Conservation (phyloP, 2,113 vertebrate species). For the Elgaria multicarinata region DNA sequence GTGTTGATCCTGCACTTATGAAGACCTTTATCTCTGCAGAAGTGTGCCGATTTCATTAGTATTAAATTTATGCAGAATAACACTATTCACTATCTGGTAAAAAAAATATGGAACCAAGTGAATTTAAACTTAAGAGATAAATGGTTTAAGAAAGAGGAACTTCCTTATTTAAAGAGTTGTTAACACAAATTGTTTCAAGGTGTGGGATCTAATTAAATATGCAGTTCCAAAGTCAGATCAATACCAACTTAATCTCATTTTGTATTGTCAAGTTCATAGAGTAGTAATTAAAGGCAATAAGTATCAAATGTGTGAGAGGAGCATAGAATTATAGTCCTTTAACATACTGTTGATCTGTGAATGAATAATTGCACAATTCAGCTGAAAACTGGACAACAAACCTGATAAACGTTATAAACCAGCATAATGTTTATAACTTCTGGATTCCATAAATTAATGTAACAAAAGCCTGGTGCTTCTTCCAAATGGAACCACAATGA, state of each 20-base stretch:
- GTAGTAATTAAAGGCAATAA: slow-evolving; percentile 14
- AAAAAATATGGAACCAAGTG: not conserved
- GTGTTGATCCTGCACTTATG: not conserved
- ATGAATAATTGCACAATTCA: not conserved
- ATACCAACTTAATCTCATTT: slow-evolving; percentile 15
- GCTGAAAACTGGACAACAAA: not conserved
- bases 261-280: slow-evolving; percentile 15
- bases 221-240: slow-evolving; percentile 3
- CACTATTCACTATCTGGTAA: not conserved
- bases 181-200: not conserved
- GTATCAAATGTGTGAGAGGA: not conserved
- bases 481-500: not conserved
- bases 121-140: not conserved
- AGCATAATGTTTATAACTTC: not conserved
- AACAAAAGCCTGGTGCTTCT: fast-evolving
- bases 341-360: not conserved
- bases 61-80: not conserved
- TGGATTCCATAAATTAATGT: not conserved
- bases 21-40: not conserved
- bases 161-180: slow-evolving; percentile 3
- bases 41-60: not conserved
- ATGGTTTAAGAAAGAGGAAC: not conserved
- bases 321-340: not conserved
- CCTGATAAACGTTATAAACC: not conserved
- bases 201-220: not conserved